Percentiles rank a stretch among this genome's conserved stretches.
phyloP scores from a whole-genome alignment of 2,113 vertebrate species.

The Diadophis punctatus region DNA sequence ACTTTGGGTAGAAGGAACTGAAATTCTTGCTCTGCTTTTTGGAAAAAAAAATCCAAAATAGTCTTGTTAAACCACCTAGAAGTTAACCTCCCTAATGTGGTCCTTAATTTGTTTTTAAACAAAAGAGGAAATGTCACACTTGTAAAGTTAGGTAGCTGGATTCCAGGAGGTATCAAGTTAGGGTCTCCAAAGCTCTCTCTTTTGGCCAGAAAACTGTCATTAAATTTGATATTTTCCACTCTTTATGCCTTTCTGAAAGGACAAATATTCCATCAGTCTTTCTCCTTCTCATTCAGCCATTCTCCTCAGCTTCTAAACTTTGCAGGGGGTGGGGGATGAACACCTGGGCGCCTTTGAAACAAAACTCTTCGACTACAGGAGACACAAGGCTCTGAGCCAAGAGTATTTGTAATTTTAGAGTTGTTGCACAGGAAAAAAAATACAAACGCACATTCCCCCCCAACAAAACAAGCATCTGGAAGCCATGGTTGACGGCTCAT shows the following conservation, averaged over 20 bases:
- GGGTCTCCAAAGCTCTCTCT: not conserved
- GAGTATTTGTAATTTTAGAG: not conserved
- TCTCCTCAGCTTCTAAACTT: not conserved
- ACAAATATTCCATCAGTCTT: not conserved
- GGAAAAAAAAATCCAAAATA: not conserved
- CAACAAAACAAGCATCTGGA: not conserved
- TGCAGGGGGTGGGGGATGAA: not conserved
- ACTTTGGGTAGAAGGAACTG: not conserved
- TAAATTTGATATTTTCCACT: not conserved
- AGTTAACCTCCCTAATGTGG: not conserved
- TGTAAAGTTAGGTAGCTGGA: not conserved
- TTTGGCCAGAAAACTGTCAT: not conserved
- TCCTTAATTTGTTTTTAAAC: not conserved
- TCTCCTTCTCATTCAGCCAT: not conserved
- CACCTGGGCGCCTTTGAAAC: not conserved
- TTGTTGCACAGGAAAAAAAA: not conserved
- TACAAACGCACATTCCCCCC: not conserved
- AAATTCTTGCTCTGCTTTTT: not conserved
- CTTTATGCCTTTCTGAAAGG: not conserved
- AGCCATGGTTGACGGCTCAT: not conserved
- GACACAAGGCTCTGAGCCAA: not conserved
- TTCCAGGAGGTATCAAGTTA: not conserved
- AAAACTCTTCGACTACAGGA: not conserved
- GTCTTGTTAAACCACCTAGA: not conserved
- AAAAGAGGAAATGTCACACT: not conserved